Evolutionary conservation across 2,113 vertebrate species (phyloP).

Genomic region (Oreotrochilus melanogaster): DNA sequence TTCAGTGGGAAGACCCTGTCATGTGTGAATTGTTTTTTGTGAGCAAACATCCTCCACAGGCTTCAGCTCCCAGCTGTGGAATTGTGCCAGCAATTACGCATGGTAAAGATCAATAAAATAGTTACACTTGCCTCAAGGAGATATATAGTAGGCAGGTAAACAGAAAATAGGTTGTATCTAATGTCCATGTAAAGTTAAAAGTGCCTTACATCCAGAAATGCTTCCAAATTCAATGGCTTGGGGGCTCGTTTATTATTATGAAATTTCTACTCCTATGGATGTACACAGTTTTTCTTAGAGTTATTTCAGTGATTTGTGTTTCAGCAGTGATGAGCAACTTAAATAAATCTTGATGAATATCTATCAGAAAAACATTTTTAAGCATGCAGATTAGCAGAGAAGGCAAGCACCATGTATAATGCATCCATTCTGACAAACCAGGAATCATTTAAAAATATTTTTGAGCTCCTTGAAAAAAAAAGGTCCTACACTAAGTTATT

Average conservation of each 20-base stretch:
- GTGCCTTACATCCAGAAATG: not conserved
- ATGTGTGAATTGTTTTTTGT: not conserved
- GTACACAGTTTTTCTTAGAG: not conserved
- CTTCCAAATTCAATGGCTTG: not conserved
- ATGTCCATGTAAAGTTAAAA: not conserved
- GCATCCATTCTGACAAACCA: not conserved
- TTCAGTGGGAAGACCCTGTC: not conserved
- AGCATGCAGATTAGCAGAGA: not conserved
- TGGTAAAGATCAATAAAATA: not conserved
- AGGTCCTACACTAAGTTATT: not conserved
- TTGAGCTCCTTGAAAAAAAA: not conserved
- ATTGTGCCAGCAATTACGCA: not conserved
- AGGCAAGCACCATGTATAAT: not conserved
- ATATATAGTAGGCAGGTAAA: not conserved
- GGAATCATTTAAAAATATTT: not conserved
- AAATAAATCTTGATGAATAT: not conserved
- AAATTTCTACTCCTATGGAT: not conserved
- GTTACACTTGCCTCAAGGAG: not conserved
- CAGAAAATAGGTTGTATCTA: not conserved
- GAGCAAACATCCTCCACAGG: not conserved
- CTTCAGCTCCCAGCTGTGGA: not conserved
- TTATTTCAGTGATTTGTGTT: not conserved
- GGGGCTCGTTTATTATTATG: not conserved
- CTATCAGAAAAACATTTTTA: slow-evolving; percentile 43
- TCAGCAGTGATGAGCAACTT: not conserved